phyloP scores from a whole-genome alignment of 2,797 vertebrate genomes.

The Nyctibius grandis region DNA sequence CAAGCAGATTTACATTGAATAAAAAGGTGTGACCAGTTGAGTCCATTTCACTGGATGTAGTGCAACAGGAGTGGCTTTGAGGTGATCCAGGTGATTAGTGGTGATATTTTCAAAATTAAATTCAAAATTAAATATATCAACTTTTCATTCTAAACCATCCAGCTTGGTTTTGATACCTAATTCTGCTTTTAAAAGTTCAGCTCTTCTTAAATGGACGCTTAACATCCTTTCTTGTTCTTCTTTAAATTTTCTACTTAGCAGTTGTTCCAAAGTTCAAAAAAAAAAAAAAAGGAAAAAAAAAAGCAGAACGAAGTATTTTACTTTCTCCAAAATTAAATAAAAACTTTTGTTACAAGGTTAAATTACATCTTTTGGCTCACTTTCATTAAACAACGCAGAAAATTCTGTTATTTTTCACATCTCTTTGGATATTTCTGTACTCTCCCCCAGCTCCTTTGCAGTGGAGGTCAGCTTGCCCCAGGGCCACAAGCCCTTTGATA shows the following conservation, averaged over 20 bases:
- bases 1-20: not conserved
- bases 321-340: not conserved
- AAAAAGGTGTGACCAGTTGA: not conserved
- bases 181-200: not conserved
- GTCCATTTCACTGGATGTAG: not conserved
- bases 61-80: not conserved
- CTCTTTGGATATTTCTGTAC: not conserved
- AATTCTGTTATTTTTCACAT: not conserved
- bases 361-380: not conserved
- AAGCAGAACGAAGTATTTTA: not conserved
- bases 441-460: not conserved
- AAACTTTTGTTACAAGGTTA: not conserved
- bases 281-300: not conserved
- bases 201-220: not conserved
- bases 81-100: not conserved
- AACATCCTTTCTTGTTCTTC: not conserved
- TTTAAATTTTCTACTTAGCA: not conserved
- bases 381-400: not conserved
- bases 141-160: not conserved
- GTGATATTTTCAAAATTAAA: conserved; percentile 2
- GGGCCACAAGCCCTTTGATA: not conserved
- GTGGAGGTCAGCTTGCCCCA: not conserved
- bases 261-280: not conserved
- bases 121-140: not conserved
- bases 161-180: not conserved